Conservation (phyloP, 1,140 invertebrate genomes). For the Drosophila albomicans region DNA sequence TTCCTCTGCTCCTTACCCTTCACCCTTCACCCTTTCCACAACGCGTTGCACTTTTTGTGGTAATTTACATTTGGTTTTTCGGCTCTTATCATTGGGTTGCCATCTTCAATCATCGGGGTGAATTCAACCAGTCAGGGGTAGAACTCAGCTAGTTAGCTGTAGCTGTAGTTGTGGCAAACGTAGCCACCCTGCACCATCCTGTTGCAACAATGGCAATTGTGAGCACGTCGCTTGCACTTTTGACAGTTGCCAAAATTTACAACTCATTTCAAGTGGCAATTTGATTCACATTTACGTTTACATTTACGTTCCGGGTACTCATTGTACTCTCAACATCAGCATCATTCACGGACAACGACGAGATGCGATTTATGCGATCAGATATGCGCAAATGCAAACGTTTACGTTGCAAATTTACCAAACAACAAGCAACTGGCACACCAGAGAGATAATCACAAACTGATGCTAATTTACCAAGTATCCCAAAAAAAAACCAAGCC, state of each 20-base stretch:
- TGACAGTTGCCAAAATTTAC: conserved; percentile 28
- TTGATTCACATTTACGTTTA: conserved; percentile 18
- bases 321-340: background rate
- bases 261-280: conserved; percentile 35
- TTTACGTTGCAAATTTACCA: background rate
- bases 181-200: no score
- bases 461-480: no score
- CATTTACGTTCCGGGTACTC: conserved; percentile 15
- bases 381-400: background rate
- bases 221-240: conserved; percentile 17
- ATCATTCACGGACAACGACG: conserved; percentile 4
- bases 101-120: conserved; percentile 24
- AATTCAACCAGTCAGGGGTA: no score
- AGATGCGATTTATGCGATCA: conserved; percentile 6
- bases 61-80: conserved; percentile 68
- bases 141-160: no score
- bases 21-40: background rate
- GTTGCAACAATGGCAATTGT: conserved; percentile 9
- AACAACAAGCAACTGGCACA: background rate
- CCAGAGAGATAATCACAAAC: no score
- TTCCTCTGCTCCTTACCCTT: background rate
- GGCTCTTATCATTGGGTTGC: conserved; percentile 44
- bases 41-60: conserved; percentile 63
- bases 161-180: no score
- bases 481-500: no score